Percentiles rank a stretch among this genome's conserved stretches.
These are phyloP conservation scores for Siniperca scherzeri DNA, from an alignment of 2,797 vertebrate species.

Conservation along the genomic window DNA sequence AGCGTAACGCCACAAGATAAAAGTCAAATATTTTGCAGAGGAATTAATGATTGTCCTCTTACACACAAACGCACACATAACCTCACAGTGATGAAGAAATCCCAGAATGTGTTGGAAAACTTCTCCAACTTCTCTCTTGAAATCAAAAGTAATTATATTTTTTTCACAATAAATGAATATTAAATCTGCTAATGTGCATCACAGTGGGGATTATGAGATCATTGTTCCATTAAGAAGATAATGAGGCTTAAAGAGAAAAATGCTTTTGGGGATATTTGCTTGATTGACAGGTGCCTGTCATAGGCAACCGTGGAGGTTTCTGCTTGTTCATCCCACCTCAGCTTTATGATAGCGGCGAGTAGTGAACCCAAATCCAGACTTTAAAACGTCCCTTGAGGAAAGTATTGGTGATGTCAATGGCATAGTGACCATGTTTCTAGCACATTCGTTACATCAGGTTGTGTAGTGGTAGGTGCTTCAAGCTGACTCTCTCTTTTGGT, in stretches of 20 bases:
- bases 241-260: slow-evolving; percentile 33
- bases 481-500: slow-evolving; percentile 8
- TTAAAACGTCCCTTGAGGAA: neutral
- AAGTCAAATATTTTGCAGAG: slow-evolving; percentile 4
- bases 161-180: slow-evolving; percentile 4
- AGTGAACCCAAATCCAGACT: neutral
- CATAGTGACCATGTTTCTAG: neutral
- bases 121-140: neutral
- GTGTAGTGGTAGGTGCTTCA: neutral
- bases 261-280: slow-evolving; percentile 13
- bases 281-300: slow-evolving; percentile 33
- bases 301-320: neutral
- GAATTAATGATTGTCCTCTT: neutral
- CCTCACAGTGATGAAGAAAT: slow-evolving; percentile 9
- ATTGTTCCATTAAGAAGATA: slow-evolving; percentile 36
- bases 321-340: neutral
- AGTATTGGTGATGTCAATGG: slow-evolving; percentile 3
- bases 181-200: slow-evolving; percentile 12
- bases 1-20: neutral
- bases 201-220: slow-evolving; percentile 29
- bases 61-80: neutral
- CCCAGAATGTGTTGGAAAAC: slow-evolving; percentile 9
- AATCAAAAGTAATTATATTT: slow-evolving; percentile 15
- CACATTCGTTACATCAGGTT: neutral
- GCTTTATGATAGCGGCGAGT: neutral